These are phyloP conservation scores for Lepidochitona cinerea DNA, from an alignment of 2,888 invertebrate genomes.

Conservation along the genomic window DNA sequence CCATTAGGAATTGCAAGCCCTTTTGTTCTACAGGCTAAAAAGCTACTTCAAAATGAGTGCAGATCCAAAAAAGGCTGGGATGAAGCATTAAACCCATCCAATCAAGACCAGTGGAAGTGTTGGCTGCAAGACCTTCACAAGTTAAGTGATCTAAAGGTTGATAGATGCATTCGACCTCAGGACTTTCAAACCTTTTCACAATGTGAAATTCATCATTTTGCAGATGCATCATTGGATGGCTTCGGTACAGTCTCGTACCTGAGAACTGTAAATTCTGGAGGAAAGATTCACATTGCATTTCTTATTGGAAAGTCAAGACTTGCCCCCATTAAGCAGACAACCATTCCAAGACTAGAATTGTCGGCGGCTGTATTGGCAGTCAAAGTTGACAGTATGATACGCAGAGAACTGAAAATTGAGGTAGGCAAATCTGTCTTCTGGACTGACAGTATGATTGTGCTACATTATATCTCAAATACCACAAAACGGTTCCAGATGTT, in stretches of 20 bases:
- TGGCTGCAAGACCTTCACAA: too few species aligned
- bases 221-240: conserved; percentile 13
- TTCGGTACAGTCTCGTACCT: conserved; percentile 12
- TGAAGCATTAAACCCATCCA: too few species aligned
- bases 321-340: conserved; percentile 10
- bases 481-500: conserved; percentile 11
- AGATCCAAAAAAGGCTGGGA: too few species aligned
- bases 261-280: background rate
- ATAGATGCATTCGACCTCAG: background rate
- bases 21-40: too few species aligned
- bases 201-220: conserved; percentile 13
- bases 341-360: conserved; percentile 13
- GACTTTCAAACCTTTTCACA: background rate
- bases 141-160: background rate
- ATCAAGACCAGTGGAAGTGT: too few species aligned
- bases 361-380: conserved; percentile 11
- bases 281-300: background rate
- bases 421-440: conserved; percentile 3
- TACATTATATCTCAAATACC: conserved; percentile 11
- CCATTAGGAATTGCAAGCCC: too few species aligned
- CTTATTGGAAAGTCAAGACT: conserved; percentile 13
- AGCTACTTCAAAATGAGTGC: too few species aligned
- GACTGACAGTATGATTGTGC: conserved; percentile 12
- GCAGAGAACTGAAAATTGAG: background rate
- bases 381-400: conserved; percentile 1